phyloP scores from a whole-genome alignment of 2,113 vertebrate species.

The Colistium nudipinnis region DNA sequence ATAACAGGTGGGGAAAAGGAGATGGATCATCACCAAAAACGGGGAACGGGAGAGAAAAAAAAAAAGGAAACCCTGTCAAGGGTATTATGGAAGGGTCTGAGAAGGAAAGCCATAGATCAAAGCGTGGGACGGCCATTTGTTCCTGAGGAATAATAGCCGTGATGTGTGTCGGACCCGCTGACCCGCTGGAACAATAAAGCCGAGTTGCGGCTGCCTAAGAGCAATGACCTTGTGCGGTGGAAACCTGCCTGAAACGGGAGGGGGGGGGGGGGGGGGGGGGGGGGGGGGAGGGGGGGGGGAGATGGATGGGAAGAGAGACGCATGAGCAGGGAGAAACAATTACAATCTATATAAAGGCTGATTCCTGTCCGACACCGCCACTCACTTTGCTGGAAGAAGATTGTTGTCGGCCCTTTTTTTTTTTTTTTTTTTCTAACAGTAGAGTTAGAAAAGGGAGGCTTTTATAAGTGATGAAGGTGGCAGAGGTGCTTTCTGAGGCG shows the following conservation, averaged over 20 bases:
- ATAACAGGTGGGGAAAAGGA: constrained; percentile 66
- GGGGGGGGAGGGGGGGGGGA: constrained; percentile 60
- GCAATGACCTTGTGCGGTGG: constrained; percentile 81
- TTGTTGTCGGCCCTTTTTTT: constrained; percentile 72
- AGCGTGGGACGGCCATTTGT: constrained; percentile 82
- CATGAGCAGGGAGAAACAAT: constrained; percentile 79
- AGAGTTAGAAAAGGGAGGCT: constrained; percentile 43
- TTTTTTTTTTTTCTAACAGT: constrained; percentile 65
- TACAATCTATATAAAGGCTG: constrained; percentile 83
- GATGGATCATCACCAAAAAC: constrained; percentile 74
- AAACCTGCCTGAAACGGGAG: constrained; percentile 70
- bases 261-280: constrained; percentile 73
- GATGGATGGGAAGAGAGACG: constrained; percentile 75
- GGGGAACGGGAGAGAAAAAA: constrained; percentile 76
- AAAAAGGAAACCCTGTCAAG: constrained; percentile 82
- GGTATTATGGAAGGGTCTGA: constrained; percentile 82
- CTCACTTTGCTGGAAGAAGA: constrained; percentile 73
- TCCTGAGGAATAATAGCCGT: constrained; percentile 83
- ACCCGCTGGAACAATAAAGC: constrained; percentile 83
- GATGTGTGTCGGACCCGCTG: constrained; percentile 81
- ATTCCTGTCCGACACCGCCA: constrained; percentile 76
- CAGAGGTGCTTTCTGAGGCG: constrained; percentile 40
- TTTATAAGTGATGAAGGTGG: constrained; percentile 63
- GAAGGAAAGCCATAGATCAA: constrained; percentile 83
- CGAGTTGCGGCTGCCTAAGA: constrained; percentile 78